phyloP scores from a whole-genome alignment of 2,888 invertebrate genomes.

The Drosophila falleni region DNA sequence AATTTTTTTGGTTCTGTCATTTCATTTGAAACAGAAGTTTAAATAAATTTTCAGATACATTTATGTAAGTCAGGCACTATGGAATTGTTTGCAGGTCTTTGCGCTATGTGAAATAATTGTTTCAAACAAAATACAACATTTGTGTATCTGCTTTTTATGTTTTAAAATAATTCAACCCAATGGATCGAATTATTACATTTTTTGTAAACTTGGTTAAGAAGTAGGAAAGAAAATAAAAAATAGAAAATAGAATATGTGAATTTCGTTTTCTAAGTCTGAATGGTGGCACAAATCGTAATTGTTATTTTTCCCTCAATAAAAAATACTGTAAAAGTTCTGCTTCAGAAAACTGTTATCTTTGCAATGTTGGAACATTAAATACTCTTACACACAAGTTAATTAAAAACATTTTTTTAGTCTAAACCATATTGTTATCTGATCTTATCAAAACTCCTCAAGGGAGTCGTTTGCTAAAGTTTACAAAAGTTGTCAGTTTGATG shows the following conservation, averaged over 20 bases:
- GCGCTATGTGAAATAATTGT: background rate
- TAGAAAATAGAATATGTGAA: background rate
- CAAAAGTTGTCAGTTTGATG: background rate
- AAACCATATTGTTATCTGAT: background rate
- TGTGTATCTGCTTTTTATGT: background rate
- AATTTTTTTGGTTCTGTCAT: background rate
- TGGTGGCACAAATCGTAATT: background rate
- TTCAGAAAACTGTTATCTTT: background rate
- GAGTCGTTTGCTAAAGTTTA: background rate
- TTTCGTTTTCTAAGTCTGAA: background rate
- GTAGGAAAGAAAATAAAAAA: too few species aligned
- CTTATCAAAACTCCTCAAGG: background rate
- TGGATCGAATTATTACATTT: background rate
- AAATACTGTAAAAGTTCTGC: background rate
- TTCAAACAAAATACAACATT: background rate
- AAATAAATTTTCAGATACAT: constrained; percentile 7
- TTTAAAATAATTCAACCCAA: background rate
- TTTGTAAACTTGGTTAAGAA: too few species aligned
- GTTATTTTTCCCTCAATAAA: background rate
- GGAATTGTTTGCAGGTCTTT: background rate
- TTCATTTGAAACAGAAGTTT: constrained; percentile 6
- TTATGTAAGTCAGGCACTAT: background rate
- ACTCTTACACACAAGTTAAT: background rate
- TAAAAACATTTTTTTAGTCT: background rate
- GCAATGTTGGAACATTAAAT: background rate